Conservation (phyloP, 1,140 invertebrate genomes). For the Nixonia krombeini region DNA sequence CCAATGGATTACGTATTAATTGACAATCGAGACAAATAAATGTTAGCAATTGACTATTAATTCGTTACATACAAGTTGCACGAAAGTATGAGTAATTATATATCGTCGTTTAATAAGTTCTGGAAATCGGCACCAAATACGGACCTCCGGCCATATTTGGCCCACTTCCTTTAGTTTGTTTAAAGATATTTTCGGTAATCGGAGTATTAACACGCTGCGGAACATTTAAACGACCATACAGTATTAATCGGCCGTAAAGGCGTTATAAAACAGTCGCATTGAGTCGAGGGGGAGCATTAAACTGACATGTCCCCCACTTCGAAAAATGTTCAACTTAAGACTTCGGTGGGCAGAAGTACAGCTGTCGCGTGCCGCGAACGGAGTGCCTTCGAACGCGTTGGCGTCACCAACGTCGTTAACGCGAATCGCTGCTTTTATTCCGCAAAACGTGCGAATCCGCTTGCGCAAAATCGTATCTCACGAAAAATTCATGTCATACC, state of each 20-base stretch:
- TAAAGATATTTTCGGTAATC: neutral
- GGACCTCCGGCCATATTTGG: no score
- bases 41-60: no score
- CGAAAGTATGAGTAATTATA: no score
- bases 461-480: neutral
- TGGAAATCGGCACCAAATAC: no score
- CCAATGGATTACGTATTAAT: no score
- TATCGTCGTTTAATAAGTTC: no score
- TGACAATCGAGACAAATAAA: no score
- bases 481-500: no score
- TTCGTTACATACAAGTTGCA: no score
- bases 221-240: constrained; percentile 3
- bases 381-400: constrained; percentile 32
- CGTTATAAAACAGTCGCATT: constrained; percentile 18
- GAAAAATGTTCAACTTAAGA: constrained; percentile 22
- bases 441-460: neutral
- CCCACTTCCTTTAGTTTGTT: no score
- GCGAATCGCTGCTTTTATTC: constrained; percentile 1
- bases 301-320: constrained; percentile 28
- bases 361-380: constrained; percentile 33
- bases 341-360: constrained; percentile 29
- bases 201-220: neutral
- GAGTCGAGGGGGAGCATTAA: constrained; percentile 20
- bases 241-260: constrained; percentile 15
- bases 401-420: constrained; percentile 18